Conservation (phyloP, 2,113 vertebrate genomes). For the Geococcyx californianus region DNA sequence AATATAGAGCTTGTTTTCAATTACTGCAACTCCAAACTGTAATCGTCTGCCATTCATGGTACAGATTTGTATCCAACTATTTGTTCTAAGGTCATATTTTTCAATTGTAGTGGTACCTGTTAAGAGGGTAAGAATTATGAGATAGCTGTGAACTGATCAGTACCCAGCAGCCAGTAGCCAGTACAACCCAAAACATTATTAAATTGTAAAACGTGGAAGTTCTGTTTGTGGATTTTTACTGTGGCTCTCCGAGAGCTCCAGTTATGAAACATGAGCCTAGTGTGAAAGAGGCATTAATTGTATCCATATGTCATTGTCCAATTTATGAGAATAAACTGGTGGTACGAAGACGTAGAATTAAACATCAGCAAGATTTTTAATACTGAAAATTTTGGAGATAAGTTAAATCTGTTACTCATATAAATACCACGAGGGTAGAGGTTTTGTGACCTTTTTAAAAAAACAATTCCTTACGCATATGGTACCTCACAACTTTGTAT, state of each 20-base stretch:
- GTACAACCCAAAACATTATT: neutral
- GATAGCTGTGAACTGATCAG: neutral
- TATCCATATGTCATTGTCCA: accelerated
- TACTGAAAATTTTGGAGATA: neutral
- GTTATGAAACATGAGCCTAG: accelerated
- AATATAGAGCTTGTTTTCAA: constrained; percentile 94
- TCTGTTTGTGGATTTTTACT: neutral
- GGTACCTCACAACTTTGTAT: neutral
- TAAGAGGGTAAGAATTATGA: neutral
- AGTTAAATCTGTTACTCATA: neutral
- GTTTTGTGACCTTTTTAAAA: neutral
- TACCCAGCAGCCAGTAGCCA: neutral
- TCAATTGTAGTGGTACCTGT: constrained; percentile 94
- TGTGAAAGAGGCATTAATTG: neutral
- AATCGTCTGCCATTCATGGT: constrained; percentile 90
- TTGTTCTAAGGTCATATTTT: constrained; percentile 93
- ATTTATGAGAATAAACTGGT: neutral
- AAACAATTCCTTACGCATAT: neutral
- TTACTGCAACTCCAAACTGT: constrained; percentile 96
- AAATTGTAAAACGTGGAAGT: neutral
- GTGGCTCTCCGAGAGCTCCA: neutral
- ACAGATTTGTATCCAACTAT: constrained; percentile 91
- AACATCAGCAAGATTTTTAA: neutral
- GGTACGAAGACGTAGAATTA: neutral
- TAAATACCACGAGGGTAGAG: neutral